Conservation (phyloP, 2,888 invertebrate genomes). For the Dryobota labecula region DNA sequence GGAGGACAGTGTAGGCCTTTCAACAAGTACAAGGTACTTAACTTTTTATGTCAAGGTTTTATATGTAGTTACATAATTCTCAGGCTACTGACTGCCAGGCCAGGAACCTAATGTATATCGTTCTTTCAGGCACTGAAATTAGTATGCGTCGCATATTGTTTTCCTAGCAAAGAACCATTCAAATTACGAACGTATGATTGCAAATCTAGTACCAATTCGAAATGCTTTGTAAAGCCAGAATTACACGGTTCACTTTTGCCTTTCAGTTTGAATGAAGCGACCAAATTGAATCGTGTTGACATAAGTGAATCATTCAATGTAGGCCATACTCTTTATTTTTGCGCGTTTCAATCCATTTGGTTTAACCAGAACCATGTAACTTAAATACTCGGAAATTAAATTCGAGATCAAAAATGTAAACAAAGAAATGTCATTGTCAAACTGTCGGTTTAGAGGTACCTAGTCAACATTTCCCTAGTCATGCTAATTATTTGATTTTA, state of each 20-base stretch:
- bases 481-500: no score
- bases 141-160: background rate
- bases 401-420: no score
- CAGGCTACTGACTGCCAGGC: background rate
- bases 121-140: background rate
- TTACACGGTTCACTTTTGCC: conserved; percentile 6
- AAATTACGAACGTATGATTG: conserved; percentile 12
- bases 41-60: no score
- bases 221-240: conserved; percentile 22
- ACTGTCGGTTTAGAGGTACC: no score
- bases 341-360: conserved; percentile 9
- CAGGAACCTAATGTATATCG: background rate
- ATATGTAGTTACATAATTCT: background rate
- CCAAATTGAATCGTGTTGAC: conserved; percentile 32
- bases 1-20: no score
- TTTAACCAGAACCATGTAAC: background rate
- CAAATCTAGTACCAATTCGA: conserved; percentile 4
- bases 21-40: no score
- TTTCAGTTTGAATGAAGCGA: conserved; percentile 21
- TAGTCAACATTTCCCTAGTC: no score
- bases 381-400: no score
- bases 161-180: background rate
- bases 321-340: background rate
- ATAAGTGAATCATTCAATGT: conserved; percentile 4
- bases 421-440: no score